Base-by-base conservation (phyloP, 2,888 invertebrate species). In the Sceliomorpha sp. region DNA sequence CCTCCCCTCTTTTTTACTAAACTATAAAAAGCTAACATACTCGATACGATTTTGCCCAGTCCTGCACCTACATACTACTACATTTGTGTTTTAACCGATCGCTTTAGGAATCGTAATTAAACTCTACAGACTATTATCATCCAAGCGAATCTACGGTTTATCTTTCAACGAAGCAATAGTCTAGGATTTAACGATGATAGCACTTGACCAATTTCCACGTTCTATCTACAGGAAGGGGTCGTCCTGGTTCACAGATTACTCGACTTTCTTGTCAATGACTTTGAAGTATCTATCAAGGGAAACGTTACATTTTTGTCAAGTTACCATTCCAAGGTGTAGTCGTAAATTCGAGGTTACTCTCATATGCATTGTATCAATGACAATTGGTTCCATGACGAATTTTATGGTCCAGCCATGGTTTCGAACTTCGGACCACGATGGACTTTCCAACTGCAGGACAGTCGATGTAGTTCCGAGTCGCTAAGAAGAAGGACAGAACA, bases 131-230 rank as follows among this genome's bases (percentile, higher is more conserved):
- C 20, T 51, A 48, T 26, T 24, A 40, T 59, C 59, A 42, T 45
- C 53, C 31, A 51, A 36, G 17, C 42, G 37, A 39, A 55, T 48
- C 37, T 55, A 59, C 47, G 67, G 34, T 63, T 56, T 29, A 62
- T 44, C 70, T 66, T 63, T 40, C 53, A 69, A 48, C 56, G 47
- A 69, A 59, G 42, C 51, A 63, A 70, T 76, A 75, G 53, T 69
- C 67, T 76, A 76, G 68, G 55, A 53, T 80, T 74, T 78, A 76
- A 69, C 81, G 82, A 80, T 70, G 71, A 79, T 84, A 83, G 82
- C 62, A 67, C 78, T 84, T 76, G 82, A 86, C 83, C 85, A 84
- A 85, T 82, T 67, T 79, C 80, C 80, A 81, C 82, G 78, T 81
- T 78, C 74, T 78, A 76, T 73, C 76, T 83, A 82, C 80, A 56